Evolutionary conservation across 2,888 invertebrate genomes (phyloP).

Genomic region (Epiblema foenella): DNA sequence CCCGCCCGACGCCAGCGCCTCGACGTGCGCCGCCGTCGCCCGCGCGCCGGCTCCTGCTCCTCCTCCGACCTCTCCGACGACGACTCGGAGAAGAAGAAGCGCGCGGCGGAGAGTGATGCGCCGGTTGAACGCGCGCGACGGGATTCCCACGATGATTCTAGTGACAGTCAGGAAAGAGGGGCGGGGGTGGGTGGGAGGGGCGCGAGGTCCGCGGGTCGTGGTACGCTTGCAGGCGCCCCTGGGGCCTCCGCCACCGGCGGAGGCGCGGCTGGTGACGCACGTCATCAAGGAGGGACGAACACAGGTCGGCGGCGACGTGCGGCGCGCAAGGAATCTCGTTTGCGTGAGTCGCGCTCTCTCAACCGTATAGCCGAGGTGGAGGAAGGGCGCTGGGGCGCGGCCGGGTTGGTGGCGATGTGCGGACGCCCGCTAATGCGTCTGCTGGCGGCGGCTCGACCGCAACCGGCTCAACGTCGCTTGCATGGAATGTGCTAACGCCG

Average conservation of each 20-base stretch:
- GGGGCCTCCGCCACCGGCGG: constrained; percentile 64
- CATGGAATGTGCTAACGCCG: constrained; percentile 74
- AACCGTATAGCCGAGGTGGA: constrained; percentile 95
- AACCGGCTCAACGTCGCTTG: constrained; percentile 70
- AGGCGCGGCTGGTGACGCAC: constrained; percentile 82
- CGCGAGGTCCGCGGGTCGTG: constrained; percentile 61
- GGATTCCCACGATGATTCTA: constrained; percentile 94
- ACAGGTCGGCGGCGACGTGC: constrained; percentile 71
- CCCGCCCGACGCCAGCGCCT: constrained; percentile 69
- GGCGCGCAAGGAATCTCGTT: constrained; percentile 76
- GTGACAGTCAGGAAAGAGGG: constrained; percentile 92
- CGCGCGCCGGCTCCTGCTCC: constrained; percentile 91
- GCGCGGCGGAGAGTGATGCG: constrained; percentile 87
- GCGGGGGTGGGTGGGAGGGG: constrained; percentile 82
- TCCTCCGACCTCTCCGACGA: constrained; percentile 98
- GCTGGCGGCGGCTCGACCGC: constrained; percentile 81
- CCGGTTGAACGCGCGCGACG: constrained; percentile 88
- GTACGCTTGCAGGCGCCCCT: constrained; percentile 49
- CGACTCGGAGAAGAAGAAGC: constrained; percentile 93
- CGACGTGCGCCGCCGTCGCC: constrained; percentile 71
- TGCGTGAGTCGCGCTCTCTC: constrained; percentile 93
- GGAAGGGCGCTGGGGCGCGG: constrained; percentile 83
- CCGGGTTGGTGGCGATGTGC: constrained; percentile 74
- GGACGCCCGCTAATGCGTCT: constrained; percentile 76
- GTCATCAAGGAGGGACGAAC: constrained; percentile 47